Conservation (phyloP, 2,113 vertebrate species). For the Chlorodrepanis virens region DNA sequence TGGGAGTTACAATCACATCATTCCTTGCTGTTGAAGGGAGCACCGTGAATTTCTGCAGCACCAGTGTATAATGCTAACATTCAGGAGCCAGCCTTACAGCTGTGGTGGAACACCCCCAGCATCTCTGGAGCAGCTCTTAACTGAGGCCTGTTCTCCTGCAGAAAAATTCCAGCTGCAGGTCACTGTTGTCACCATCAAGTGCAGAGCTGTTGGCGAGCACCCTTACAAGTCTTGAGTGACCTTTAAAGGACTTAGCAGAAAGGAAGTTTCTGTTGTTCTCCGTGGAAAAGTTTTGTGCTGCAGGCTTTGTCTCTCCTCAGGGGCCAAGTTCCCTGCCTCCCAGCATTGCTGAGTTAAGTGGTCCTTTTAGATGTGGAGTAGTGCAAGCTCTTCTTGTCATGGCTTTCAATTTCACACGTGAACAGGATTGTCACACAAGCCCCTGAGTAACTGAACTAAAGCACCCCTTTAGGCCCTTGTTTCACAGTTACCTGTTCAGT, state of each 20-base stretch:
- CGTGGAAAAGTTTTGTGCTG: not conserved
- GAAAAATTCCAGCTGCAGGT: not conserved
- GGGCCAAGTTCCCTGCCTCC: not conserved
- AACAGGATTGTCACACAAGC: not conserved
- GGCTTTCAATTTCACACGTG: not conserved
- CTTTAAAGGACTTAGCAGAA: not conserved
- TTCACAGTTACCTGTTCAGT: not conserved
- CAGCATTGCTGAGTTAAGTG: no score
- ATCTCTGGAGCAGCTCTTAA: not conserved
- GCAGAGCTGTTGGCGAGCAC: accelerated
- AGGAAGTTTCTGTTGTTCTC: not conserved
- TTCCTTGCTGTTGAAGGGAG: not conserved
- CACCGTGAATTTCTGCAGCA: not conserved
- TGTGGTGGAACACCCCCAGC: not conserved
- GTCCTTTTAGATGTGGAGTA: not conserved
- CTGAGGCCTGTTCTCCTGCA: accelerated
- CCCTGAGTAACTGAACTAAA: not conserved
- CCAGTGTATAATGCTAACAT: accelerated
- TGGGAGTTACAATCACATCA: accelerated
- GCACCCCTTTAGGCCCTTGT: not conserved
- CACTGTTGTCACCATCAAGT: not conserved
- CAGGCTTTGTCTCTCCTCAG: not conserved
- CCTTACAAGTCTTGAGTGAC: accelerated
- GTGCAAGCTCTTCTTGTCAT: not conserved
- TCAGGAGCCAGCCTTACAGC: not conserved